Base-by-base conservation (phyloP, 2,797 vertebrate species). In the Protosalanx chinensis region DNA sequence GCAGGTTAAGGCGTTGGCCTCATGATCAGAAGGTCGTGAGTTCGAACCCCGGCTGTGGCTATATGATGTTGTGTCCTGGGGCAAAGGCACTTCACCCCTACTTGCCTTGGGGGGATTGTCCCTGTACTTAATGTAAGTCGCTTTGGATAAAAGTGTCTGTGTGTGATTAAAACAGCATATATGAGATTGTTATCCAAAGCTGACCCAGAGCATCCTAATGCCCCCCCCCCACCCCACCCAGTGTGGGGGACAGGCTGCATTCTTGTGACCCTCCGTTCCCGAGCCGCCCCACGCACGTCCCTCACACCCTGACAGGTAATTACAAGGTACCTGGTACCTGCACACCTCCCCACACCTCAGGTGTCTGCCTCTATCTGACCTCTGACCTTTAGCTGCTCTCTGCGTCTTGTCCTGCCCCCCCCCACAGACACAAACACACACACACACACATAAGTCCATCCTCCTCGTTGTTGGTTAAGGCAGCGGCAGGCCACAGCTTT, bases 281-380 rank as follows among this genome's bases (percentile, higher is more conserved):
- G n/a, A 64, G n/a, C 18, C 32, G 37, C 62, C 33, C 62, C 2
- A 7, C 18, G 4, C n/a, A 33, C 18, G 46, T 3, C 35, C 33
- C 20, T 30, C n/a, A 8, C 33, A 3, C 35, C 32, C 32, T 41
- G 62, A 41, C 62, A 35, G 23, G 53, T 76, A 76, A 71, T 76
- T 68, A 72, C 33, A 46, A 20, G 4, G 63, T 29, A 33, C 16
- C 56, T 20, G 2, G 30, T 58, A 20, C 57, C n/a, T 27, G 18
- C 37, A 46, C 20, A 41, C 53, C 30, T 64, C 27, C n/a, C 7
- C 35, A 30, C 60, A 15, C 46, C 51, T 56, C 18, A 56, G 51
- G 4, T 35, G 15, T 64, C 62, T 58, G 12, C 51, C 27, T 59
- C 63, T 23, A 70, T 59, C 68, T 7, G 13, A 35, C 60, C 15